phyloP scores from a whole-genome alignment of 2,797 vertebrate genomes.

The Falco peregrinus region DNA sequence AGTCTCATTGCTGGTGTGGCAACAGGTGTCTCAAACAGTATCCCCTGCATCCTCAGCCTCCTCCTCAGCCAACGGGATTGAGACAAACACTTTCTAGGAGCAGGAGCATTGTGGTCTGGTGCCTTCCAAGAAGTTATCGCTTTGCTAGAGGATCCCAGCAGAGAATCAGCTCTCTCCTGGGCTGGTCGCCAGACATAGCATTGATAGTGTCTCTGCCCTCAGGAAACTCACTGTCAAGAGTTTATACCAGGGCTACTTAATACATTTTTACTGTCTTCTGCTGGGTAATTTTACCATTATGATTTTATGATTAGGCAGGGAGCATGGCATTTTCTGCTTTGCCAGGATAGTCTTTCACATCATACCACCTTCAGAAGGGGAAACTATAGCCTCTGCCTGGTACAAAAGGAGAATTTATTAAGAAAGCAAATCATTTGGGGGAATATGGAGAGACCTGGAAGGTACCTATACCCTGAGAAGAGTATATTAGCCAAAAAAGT shows the following conservation, averaged over 20 bases:
- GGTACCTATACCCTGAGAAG: background rate
- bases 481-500: background rate
- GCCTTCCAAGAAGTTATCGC: background rate
- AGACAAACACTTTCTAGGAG: background rate
- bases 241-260: background rate
- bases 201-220: background rate
- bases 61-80: background rate
- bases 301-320: background rate
- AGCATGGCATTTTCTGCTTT: background rate
- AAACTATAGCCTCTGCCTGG: background rate
- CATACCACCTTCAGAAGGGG: background rate
- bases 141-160: background rate
- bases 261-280: background rate
- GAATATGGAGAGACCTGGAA: background rate
- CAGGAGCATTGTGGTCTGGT: background rate
- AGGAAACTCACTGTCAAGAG: background rate
- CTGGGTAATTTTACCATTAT: background rate
- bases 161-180: background rate
- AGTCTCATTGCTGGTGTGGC: rapidly evolving
- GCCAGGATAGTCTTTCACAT: background rate
- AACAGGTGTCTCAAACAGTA: background rate
- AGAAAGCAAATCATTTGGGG: background rate
- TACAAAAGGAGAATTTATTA: background rate
- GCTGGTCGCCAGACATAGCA: background rate
- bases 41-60: background rate